Percentiles rank a stretch among this genome's conserved stretches.
Conservation (phyloP, 2,113 vertebrate genomes). For the Toxotes chatareus region DNA sequence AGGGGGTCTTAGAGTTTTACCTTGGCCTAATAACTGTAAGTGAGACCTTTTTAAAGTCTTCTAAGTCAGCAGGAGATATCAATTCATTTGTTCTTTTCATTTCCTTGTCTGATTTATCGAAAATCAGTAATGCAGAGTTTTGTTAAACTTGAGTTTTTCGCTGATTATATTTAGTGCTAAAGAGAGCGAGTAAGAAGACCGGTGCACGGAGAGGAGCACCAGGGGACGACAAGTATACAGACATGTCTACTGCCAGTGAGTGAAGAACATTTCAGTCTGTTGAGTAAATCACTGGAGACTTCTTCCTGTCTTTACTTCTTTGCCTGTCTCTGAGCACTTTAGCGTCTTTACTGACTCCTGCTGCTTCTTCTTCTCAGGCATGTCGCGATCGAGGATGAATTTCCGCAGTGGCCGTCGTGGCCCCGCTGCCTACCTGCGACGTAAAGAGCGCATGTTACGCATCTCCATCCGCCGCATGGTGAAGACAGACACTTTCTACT, state of each 20-base stretch:
- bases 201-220: conserved; percentile 91
- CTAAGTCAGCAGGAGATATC: neutral
- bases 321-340: too few species aligned
- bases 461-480: conserved; percentile 99
- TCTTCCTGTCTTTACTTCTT: too few species aligned
- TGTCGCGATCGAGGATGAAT: conserved; percentile 92
- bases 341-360: too few species aligned
- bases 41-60: neutral
- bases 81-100: neutral
- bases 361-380: conserved; percentile 80
- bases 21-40: neutral
- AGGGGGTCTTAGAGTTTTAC: neutral
- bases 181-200: conserved; percentile 97
- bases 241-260: conserved; percentile 93
- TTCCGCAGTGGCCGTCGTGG: conserved; percentile 93
- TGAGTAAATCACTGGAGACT: neutral
- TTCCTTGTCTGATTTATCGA: neutral
- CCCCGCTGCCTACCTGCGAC: conserved; percentile 93
- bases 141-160: neutral
- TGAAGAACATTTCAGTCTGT: conserved; percentile 26
- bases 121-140: neutral
- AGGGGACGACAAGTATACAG: conserved; percentile 92
- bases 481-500: conserved; percentile 98
- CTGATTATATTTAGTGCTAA: conserved; percentile 86
- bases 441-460: conserved; percentile 95